Evolutionary conservation across 2,888 invertebrate species (phyloP), one percentile per base, ranked within the genome.

Genomic region (Micoletzkya japonica): DNA sequence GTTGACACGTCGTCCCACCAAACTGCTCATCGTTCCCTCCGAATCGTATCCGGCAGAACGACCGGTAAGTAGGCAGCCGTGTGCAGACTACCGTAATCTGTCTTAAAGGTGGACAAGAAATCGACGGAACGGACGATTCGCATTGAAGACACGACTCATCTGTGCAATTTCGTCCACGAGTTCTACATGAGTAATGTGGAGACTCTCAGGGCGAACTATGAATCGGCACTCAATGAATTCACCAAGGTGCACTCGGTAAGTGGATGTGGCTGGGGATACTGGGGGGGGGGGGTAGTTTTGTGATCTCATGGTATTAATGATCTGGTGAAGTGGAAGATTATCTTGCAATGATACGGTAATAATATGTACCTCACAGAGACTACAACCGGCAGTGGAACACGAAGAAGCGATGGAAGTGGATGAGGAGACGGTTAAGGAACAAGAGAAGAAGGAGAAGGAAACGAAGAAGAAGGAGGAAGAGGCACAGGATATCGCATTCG

Each of bases 111-210:
- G 74, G 75, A 78, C 10, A 81, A 81, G 57, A 76, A 81, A 6
- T 77, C 82, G 3, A 79, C 82, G 4, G 73, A 70, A 14, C 74
- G 77, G 24, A 88, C 90, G 4, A 88, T 92, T 82, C 88, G 90
- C 52, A 90, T 92, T 26, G 88, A 90, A 74, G 92, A 94, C 87
- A 95, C 97, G 93, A 91, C 93, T 1, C 92, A 95, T 85, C 94
- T 96, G 92, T 93, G 94, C 0, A 91, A 93, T 85, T 94, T 93
- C 87, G 96, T 97, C 0, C 95, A 93, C 87, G 92, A 94, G 82
- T 91, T 93, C 88, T 97, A 97, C 86, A 90, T 92, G 85, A 89
- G 91, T 66, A 90, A 85, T 63, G 56, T 85, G 72, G 77, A 75
- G 10, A 63, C 73, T 1, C 58, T 85, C 71, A 74, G 74, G 39